Conservation (phyloP, 2,113 vertebrate genomes). For the human (Homo sapiens) region GRCh38 chr3:88000001-88000500, state of each 20-base stretch:
- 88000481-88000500: neutral
- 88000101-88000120: neutral
- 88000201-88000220: neutral
- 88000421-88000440: too few relatives aligned
- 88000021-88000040: neutral
- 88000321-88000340: neutral
- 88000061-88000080: conserved; percentile 39
- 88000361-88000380: neutral
- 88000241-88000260: neutral
- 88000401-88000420: neutral
- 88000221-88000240: neutral
- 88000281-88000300: neutral
- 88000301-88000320: neutral
- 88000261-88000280: neutral
- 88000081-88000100: conserved; percentile 49
- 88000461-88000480: neutral
- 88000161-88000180: neutral
- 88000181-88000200: neutral
- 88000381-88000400: neutral
- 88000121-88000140: neutral
- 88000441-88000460: neutral
- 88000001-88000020: neutral
- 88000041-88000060: conserved; percentile 65
- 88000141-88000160: neutral
- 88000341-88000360: neutral